Evolutionary conservation across 2,113 vertebrate species (phyloP).

Genomic region (Psittacus erithacus): DNA sequence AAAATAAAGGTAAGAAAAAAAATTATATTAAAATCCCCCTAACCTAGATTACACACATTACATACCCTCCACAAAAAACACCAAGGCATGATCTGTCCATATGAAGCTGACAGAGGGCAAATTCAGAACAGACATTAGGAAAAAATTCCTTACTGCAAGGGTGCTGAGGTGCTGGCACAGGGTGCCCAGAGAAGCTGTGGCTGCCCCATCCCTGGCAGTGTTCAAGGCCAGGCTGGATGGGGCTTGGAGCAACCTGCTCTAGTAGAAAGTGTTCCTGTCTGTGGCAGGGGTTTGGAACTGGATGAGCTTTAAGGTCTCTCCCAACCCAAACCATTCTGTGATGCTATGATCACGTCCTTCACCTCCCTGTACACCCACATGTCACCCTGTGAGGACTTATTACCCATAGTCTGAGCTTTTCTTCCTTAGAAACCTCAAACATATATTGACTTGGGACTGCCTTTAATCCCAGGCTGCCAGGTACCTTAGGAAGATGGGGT

Average conservation of each 20-base stretch:
- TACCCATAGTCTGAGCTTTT: background rate
- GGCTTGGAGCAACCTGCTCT: background rate
- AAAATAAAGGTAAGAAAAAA: background rate
- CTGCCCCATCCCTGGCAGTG: background rate
- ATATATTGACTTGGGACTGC: background rate
- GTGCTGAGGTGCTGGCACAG: accelerated
- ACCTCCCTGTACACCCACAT: background rate
- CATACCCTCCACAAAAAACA: background rate
- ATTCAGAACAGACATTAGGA: background rate
- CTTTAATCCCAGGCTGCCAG: background rate
- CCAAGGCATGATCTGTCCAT: background rate
- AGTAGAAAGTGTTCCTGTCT: too few species aligned
- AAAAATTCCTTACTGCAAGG: background rate
- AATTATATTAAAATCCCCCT: background rate
- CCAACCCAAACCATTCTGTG: too few species aligned
- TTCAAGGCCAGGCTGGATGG: background rate
- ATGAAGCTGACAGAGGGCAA: background rate
- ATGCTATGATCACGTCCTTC: background rate
- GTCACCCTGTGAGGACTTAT: background rate
- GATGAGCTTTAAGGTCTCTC: too few species aligned
- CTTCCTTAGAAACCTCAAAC: background rate
- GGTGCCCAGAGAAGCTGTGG: background rate
- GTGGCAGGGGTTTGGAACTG: too few species aligned
- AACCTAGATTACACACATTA: background rate
- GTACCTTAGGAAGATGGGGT: background rate